Base-by-base conservation (phyloP, 2,888 invertebrate genomes). In the Eupeodes latifasciatus region DNA sequence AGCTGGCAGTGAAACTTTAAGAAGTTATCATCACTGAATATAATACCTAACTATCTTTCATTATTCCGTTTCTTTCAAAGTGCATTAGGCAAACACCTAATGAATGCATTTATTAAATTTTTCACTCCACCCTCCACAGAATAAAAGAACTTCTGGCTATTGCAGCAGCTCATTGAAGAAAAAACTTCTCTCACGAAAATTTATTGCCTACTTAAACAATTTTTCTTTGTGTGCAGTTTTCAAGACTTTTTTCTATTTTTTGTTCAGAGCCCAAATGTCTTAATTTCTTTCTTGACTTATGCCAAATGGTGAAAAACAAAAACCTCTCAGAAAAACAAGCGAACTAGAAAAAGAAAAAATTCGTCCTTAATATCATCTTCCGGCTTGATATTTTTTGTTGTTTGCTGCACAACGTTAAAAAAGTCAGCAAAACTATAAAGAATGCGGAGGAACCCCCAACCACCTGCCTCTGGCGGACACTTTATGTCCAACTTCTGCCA, bases 211-310 rank as follows among this genome's bases (percentile, higher is more conserved):
- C 82, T 83, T 86, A 75, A 78, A 82, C 34, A 77, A 69, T 82
- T 82, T 79, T 86, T 82, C 82, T 82, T 69, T 62, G 67, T 61
- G 75, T 82, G 57, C 16, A 82, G 79, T 79, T 75, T 66, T 61
- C 77, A 78, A 81, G 72, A 27, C 49, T 72, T 78, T 61, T 76
- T 11, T 40, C 49, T 40, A 6, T 2, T 36, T 57, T 19, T 53
- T 61, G 27, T 11, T 44, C 47, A 10, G 27, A 34, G 27, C 57
- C 27, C 62, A 74, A 59, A 12, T 81, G 82, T 86, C 82, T 86
- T 86, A 82, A 79, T 86, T 75, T 75, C 79, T 79, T 76, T 83
- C 82, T 82, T 86, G 86, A 86, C 86, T 86, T 86, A 86, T 86
- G 82, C 82, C 79, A 86, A 86, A 86, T 59, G 82, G 74, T 57